Evolutionary conservation across 2,888 invertebrate genomes (phyloP), one percentile per base, ranked within the genome.

Genomic region (Apeira syringaria): DNA sequence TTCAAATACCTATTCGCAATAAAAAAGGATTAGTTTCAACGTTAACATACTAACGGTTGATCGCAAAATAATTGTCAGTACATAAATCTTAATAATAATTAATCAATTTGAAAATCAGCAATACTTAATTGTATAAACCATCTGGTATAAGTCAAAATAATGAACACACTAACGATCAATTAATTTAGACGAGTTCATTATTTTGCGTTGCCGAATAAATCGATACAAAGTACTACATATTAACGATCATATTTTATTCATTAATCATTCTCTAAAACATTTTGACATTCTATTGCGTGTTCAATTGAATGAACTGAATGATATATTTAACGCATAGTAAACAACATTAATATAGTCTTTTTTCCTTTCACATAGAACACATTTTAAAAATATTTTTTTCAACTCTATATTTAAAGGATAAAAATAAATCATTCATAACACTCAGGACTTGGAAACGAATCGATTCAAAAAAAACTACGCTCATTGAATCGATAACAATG

Each of bases 401-500:
- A 45, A 43, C 31, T 45, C 38, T 42, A 46, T 46, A 45, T 47
- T 59, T 33, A 56, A 40, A 64, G 68, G 69, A 72, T 65, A 74
- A 69, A 75, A 77, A 85, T 82, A 83, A 85, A 85, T 84, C 83
- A 84, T 81, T 83, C 77, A 77, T 74, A 78, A 68, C 74, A 71
- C 72, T 80, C 81, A 75, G 82, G 83, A 84, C 83, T 83, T 79
- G 62, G 68, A 68, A 76, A 64, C 66, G 77, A 77, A 74, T 73
- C 73, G 74, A 80, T 79, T 83, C 72, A 72, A 77, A 83, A 15
- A n/a, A 81, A 82, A 80, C 75, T 76, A 76, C 70, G 74, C 66
- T 79, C 81, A 80, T 82, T 85, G 84, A 84, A 82, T 85, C 69
- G 72, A 70, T 79, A 80, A 87, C 85, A 86, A 86, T 85, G 74